Percentiles rank a stretch among this genome's conserved stretches.
Conservation (phyloP, 92 coral and sea anemone genomes). For the Isaurus tuberculatus region DNA sequence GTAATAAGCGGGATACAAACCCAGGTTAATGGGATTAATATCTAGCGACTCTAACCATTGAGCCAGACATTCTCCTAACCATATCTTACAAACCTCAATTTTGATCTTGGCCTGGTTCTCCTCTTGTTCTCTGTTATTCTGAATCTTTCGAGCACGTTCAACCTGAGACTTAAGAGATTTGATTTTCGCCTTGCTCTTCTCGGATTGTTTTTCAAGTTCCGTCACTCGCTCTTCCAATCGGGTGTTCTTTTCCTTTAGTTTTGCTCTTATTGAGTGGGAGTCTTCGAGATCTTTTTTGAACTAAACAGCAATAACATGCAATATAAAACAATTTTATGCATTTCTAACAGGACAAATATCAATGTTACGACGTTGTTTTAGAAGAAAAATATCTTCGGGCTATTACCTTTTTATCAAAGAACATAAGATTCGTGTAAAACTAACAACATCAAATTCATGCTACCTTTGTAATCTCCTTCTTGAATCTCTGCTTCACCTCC, state of each 20-base stretch:
- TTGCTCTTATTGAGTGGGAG: conserved; percentile 59
- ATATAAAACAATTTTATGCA: too few relatives aligned
- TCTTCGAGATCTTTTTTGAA: conserved; percentile 87
- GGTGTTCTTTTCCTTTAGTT: conserved; percentile 74
- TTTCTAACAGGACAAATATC: not conserved
- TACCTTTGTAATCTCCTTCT: conserved; percentile 86
- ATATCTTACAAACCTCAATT: conserved; percentile 67
- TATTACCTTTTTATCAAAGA: not conserved
- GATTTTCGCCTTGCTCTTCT: conserved; percentile 60
- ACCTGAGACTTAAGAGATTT: conserved; percentile 77
- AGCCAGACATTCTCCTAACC: not conserved
- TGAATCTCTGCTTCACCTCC: conserved; percentile 73
- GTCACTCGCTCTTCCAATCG: conserved; percentile 71
- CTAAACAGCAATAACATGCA: conserved; percentile 54
- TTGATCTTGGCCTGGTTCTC: conserved; percentile 68
- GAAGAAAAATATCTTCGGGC: not conserved
- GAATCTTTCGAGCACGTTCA: conserved; percentile 68
- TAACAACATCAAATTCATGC: not conserved
- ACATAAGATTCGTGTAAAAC: not conserved
- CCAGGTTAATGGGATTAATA: not conserved
- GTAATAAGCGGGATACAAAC: not conserved
- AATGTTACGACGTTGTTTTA: not conserved
- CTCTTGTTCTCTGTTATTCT: conserved; percentile 70
- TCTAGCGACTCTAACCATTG: not conserved
- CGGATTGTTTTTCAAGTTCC: conserved; percentile 64